Evolutionary conservation across 2,888 invertebrate genomes (phyloP), one percentile per base, ranked within the genome.

Genomic region (Dusona sp.): DNA sequence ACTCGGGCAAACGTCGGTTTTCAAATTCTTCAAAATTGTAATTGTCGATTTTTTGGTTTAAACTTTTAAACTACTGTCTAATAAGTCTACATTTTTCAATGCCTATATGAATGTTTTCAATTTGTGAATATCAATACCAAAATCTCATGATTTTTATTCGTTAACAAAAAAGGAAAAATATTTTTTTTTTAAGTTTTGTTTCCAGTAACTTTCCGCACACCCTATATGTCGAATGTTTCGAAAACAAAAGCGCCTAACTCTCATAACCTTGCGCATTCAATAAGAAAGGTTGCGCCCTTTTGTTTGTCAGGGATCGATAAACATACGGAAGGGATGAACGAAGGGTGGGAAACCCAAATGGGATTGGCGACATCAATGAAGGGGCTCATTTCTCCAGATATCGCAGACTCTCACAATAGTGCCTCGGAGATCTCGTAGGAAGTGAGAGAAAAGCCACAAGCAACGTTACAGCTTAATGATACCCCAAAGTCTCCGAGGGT

Each of bases 401-500:
- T 78, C 51, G 51, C 22, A 54, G 78, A 25, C 67, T 38, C 48
- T 33, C 51, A 77, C 51, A 54, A 78, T 68, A 33, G 38, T n/a
- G 67, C 85, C 82, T 81, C 57, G 51, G 81, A 82, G 82, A 85
- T 42, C 33, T 3, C 70, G 13, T 45, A 33, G 45, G 22, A 77
- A 72, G 42, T 19, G 85, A 78, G 57, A 73, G 61, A 48, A 54
- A 73, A 65, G 38, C 77, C 67, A 51, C 29, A 65, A 29, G 67
- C 65, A 64, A 64, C 22, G 22, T 8, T 51, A 65, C 42, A 54
- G 75, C 36, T 79, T 83, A 83, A 83, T 77, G 77, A 77, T 70
- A 70, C 48, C 82, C 82, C 74, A 68, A 82, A 75, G 79, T 79
- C 83, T 57, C 25, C 16, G 61, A 48, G 74, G 48, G 29, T 19